Percentiles rank a stretch among this genome's conserved stretches.
These are phyloP conservation scores for Nycticorax nycticorax DNA, from an alignment of 2,113 vertebrate genomes.

Conservation along the genomic window DNA sequence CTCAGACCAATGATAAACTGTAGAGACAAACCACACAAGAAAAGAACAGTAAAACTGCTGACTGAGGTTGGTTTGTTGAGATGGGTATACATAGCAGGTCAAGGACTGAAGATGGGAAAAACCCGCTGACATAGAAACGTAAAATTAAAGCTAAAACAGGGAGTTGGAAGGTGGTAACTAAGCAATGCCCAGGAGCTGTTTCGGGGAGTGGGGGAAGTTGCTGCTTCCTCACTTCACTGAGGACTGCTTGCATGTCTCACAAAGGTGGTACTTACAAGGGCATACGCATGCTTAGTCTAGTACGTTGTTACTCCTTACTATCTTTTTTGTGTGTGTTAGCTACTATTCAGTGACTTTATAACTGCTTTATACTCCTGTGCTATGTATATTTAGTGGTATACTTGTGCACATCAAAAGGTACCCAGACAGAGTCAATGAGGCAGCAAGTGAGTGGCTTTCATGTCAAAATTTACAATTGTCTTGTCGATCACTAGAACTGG, in stretches of 20 bases:
- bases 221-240: neutral
- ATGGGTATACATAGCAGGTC: neutral
- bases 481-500: neutral
- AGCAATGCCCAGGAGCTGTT: neutral
- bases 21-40: neutral
- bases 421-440: neutral
- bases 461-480: neutral
- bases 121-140: neutral
- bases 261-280: neutral
- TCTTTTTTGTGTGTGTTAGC: neutral
- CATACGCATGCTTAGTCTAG: neutral
- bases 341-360: neutral
- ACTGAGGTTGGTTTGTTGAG: neutral
- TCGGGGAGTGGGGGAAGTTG: fast-evolving
- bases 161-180: neutral
- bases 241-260: neutral
- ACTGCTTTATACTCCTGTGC: neutral
- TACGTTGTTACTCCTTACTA: neutral
- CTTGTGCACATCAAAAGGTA: neutral
- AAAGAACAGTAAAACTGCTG: neutral
- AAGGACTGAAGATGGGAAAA: neutral
- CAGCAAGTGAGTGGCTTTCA: neutral
- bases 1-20: neutral
- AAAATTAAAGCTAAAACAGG: neutral
- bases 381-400: neutral